Base-by-base conservation (phyloP, 2,113 vertebrate genomes). In the Apteryx mantelli region DNA sequence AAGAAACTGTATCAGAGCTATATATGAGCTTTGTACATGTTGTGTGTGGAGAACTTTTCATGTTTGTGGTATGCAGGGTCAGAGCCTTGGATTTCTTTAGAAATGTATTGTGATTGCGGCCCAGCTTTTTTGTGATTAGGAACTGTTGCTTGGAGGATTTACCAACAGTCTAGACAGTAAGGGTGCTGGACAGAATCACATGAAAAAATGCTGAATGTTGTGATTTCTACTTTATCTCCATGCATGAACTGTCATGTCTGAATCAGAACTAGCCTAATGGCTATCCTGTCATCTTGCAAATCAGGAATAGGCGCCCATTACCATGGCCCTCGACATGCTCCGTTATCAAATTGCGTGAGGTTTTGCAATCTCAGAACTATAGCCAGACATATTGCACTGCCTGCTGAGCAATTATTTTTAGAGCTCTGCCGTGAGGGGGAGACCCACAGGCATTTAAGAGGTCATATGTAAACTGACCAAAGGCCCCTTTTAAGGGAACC, bases 1-100 rank as follows among this genome's bases (percentile, higher is more conserved):
- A 79, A 65, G 16, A 81, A 92, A 44, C 40, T 53, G 0, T 42
- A 15, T 24, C 19, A 56, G 6, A 56, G 12, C 63, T 48, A 55
- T 5, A 25, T 15, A 14, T 5, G 13, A 71, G 20, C 9, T 60
- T 56, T 58, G 28, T 0, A 40, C 15, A 15, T 18, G 63, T 7
- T 56, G 6, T 13, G 48, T 52, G 14, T 38, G 9, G n/a, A 36
- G 28, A 56, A 9, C 1, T 34, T 74, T 73, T 69, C 52, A 30
- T 3, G 2, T 26, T 58, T 63, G 7, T 73, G 25, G 4, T 68
- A 17, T 61, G 52, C 20, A 0, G 0, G 22, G 16, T 71, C 56
- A 82, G 21, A 75, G 13, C 13, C 40, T 34, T 19, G 85, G 25
- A 40, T 55, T 25, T 71, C 56, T 63, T 66, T 20, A 55, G 25